phyloP scores from a whole-genome alignment of 2,797 vertebrate genomes.

The Brachymystax lenok region DNA sequence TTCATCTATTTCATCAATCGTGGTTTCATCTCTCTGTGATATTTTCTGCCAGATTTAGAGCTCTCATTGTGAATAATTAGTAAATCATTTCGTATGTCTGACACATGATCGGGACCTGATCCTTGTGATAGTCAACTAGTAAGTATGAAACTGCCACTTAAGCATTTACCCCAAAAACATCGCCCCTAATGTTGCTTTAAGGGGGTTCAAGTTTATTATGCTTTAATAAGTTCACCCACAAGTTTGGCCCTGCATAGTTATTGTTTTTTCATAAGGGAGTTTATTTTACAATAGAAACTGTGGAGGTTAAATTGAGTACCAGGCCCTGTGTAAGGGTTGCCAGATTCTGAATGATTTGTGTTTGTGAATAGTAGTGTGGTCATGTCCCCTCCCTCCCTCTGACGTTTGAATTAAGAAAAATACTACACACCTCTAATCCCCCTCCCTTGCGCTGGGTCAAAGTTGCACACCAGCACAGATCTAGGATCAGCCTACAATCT shows the following conservation, averaged over 20 bases:
- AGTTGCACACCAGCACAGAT: background rate
- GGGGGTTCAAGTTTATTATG: slow-evolving; percentile 61
- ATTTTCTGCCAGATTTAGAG: too few relatives aligned
- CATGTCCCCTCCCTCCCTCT: slow-evolving; percentile 11
- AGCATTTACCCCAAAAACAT: background rate
- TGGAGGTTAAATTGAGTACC: slow-evolving; percentile 22
- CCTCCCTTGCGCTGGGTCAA: too few relatives aligned
- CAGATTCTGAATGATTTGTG: slow-evolving; percentile 52
- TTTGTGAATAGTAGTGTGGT: slow-evolving; percentile 54
- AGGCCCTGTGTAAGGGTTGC: slow-evolving; percentile 10
- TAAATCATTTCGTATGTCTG: too few relatives aligned
- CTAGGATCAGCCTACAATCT: background rate
- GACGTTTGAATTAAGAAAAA: slow-evolving; percentile 31
- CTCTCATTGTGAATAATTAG: too few relatives aligned
- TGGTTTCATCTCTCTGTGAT: too few relatives aligned
- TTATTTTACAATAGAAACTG: slow-evolving; percentile 51
- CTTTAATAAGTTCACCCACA: slow-evolving; percentile 46
- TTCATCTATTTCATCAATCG: too few relatives aligned
- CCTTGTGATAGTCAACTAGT: background rate
- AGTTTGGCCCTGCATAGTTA: slow-evolving; percentile 20
- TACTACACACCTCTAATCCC: background rate
- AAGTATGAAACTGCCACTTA: background rate
- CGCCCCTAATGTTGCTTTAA: background rate
- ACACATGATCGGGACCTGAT: background rate
- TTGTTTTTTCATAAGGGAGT: background rate